Evolutionary conservation across 2,888 invertebrate species (phyloP), one percentile per base, ranked within the genome.

Genomic region (Onchidella celtica): DNA sequence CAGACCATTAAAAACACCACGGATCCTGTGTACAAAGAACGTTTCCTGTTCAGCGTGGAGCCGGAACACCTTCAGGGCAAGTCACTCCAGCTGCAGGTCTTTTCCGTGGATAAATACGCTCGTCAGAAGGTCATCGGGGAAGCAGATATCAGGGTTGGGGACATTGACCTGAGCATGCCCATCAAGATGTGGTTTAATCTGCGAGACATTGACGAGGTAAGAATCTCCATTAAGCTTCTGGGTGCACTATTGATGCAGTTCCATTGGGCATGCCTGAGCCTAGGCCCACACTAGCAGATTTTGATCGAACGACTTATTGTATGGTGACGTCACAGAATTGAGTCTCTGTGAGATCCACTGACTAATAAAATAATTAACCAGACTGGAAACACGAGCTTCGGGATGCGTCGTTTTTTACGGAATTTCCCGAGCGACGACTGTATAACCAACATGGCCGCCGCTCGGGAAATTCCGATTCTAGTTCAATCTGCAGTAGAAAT

Each of bases 101-200:
- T 66, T 29, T 72, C 84, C 4, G 82, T 84, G 74, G 84, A 84
- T 78, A 84, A 84, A 65, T 90, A 92, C 80, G 92, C 92, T 36
- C 84, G 92, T 1, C 92, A 92, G 83, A 92, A 92, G 85, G 90
- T 92, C 63, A 90, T 92, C 32, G 93, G 93, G 3, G 96, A 96
- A 91, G 95, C 95, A 9, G 96, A 96, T 90, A 94, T 96, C 85
- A 95, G 95, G 86, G 93, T 96, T 55, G 94, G 95, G 17, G 95
- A 95, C 90, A 94, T 96, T 82, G 95, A 95, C 83, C 93, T 95
- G 11, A 93, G 95, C 69, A 95, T 95, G 57, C 95, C 96, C 0
- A 95, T 96, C 69, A 96, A 96, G 74, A 96, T 96, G n/a, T 97
- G 96, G 96, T 95, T 97, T 81, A 95, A 96, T 0, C 94, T 97